phyloP scores from a whole-genome alignment of 2,113 vertebrate genomes.

The Ammodytes marinus region DNA sequence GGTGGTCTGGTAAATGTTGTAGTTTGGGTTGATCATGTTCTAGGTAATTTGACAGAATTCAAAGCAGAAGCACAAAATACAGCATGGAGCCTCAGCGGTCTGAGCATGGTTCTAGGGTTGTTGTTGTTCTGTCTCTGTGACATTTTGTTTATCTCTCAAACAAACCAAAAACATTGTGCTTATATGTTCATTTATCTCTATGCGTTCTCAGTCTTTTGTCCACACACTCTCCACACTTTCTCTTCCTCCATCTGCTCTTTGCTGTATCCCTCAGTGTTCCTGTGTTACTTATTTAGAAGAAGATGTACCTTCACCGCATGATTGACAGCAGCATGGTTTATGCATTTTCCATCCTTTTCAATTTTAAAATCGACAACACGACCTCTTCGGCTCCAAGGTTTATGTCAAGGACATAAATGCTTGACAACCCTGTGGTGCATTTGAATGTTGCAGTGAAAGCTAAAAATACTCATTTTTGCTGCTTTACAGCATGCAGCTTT shows the following conservation, averaged over 20 bases:
- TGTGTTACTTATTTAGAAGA: constrained; percentile 50
- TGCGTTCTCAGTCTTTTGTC: background rate
- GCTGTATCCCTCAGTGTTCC: background rate
- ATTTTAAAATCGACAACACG: constrained; percentile 39
- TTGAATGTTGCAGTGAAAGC: constrained; percentile 51
- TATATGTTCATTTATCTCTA: constrained; percentile 15
- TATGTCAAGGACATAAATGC: constrained; percentile 6
- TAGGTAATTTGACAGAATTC: constrained; percentile 43
- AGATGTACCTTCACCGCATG: constrained; percentile 28
- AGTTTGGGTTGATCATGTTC: constrained; percentile 11
- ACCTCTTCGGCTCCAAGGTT: constrained; percentile 13
- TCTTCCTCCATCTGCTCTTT: background rate
- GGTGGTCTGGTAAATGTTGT: constrained; percentile 43
- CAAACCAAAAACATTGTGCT: background rate
- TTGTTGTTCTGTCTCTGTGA: background rate
- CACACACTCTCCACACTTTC: constrained; percentile 9
- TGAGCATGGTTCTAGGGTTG: constrained; percentile 12
- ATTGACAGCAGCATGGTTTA: constrained; percentile 70
- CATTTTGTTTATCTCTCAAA: background rate
- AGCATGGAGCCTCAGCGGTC: constrained; percentile 37
- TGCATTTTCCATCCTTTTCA: constrained; percentile 47
- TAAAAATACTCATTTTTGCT: constrained; percentile 65
- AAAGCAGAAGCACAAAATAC: constrained; percentile 12
- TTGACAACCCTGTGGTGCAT: constrained; percentile 33
- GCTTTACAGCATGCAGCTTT: constrained; percentile 39